Conservation (phyloP, 2,888 invertebrate species). For the Ephialtes manifestator region DNA sequence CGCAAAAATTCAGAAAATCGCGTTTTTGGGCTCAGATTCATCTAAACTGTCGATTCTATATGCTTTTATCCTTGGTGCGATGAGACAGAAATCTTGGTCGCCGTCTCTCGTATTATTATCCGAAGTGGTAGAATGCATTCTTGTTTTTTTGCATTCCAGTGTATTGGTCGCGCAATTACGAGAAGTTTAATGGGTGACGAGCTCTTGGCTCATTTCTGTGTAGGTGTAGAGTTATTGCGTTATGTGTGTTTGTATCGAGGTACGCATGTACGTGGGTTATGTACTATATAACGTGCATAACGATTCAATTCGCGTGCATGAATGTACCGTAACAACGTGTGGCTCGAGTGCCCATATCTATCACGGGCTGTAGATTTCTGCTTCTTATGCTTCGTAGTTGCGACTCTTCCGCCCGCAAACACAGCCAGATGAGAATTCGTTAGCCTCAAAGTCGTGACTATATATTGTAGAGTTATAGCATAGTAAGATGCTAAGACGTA, state of each 20-base stretch:
- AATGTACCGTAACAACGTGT: constrained; percentile 49
- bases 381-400: constrained; percentile 1
- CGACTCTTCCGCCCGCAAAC: constrained; percentile 14
- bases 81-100: too few relatives aligned
- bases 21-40: too few relatives aligned
- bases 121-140: constrained; percentile 14
- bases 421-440: constrained; percentile 30
- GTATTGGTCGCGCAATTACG: neutral
- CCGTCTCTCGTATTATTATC: constrained; percentile 45
- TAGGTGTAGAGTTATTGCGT: neutral
- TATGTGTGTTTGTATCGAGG: neutral
- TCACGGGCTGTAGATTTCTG: constrained; percentile 14
- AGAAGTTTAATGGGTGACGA: constrained; percentile 25
- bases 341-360: constrained; percentile 21
- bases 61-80: too few relatives aligned
- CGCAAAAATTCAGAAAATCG: too few relatives aligned
- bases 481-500: neutral
- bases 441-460: constrained; percentile 10
- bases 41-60: too few relatives aligned
- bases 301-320: constrained; percentile 51
- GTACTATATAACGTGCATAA: constrained; percentile 33
- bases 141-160: constrained; percentile 24
- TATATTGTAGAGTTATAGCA: neutral
- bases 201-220: constrained; percentile 26
- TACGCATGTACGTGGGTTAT: neutral